Evolutionary conservation across 2,113 vertebrate genomes (phyloP), one percentile per base, ranked within the genome.

Genomic region (Colaptes auratus): DNA sequence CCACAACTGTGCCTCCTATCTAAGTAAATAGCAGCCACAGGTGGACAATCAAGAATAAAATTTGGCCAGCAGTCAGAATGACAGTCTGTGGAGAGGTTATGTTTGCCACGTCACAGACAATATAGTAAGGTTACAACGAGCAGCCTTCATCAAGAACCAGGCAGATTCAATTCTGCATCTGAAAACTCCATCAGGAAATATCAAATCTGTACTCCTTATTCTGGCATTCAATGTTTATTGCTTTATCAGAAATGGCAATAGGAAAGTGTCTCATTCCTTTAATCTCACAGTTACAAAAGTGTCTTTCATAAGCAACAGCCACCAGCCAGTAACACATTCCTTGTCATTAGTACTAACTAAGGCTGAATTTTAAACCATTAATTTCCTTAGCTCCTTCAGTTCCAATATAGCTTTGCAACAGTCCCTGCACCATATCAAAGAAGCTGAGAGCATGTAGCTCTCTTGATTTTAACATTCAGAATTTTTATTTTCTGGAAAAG

Each of bases 101-200:
- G 44, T 88, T 94, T 97, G 92, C 65, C 30, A 46, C 21, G 89
- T 59, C 75, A 85, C 46, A 87, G 42, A 63, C 88, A 85, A 31
- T 75, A 73, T 55, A 70, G 60, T 64, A 79, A 71, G 39, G 56
- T 75, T 89, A 85, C 90, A 93, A 77, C 10, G 83, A 93, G 88
- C 63, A 89, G 86, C 17, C 13, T 61, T 53, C 67, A 94, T 96
- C 81, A 96, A 95, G 94, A 96, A 97, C 15, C 10, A 44, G 30
- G 16, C 21, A 92, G 64, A 94, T 79, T 90, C 0, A 0, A 53
- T 42, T 74, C 39, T 75, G 64, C 53, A 77, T 65, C 36, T 88
- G 80, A 78, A 96, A 95, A 27, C 63, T 93, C 30, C 77, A 84
- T 23, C 50, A 90, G 28, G 59, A 94, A 71, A 88, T 93, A 92